Base-by-base conservation (phyloP, 2,888 invertebrate genomes). In the Liopterus haemorrhoidalis region DNA sequence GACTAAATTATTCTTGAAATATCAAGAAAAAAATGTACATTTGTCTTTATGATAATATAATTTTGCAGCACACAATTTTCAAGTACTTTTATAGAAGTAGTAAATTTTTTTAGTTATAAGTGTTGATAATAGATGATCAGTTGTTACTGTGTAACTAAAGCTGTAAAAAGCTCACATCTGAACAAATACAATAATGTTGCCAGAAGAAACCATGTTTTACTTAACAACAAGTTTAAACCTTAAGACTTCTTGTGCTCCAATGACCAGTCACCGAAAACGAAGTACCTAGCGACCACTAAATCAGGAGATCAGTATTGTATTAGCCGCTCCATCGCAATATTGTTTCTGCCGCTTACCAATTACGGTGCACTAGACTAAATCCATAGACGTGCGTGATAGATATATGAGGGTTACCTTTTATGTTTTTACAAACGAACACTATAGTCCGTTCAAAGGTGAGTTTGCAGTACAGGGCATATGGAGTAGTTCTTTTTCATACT, bases 91-190 rank as follows among this genome's bases (percentile, higher is more conserved):
- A 33, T 70, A 73, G 74, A 72, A 69, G 72, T 75, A 76, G 75
- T 69, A 72, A n/a, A n/a, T n/a, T 75, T 75, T 75, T 74, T 78
- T 77, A 78, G 76, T 78, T 76, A 62, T 78, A 78, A 78, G 77
- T 78, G 78, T 78, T 78, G 75, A 75, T 71, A 71, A 54, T 57
- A 60, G 59, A 60, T 55, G 48, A 63, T 62, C 73, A 72, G 76
- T 78, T 77, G 78, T 79, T 79, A 79, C 79, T 78, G 75, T 79
- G 79, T 79, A 79, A 79, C 76, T 78, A 74, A n/a, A 72, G 73
- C 75, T 70, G 69, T 69, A 76, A 71, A 73, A 77, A 75, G 77
- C 76, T 77, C 76, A 78, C 67, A 65, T 66, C 65, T 65, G 63
- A 67, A 57, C 74, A 73, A 65, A 77, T 76, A 78, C 76, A 78